Base-by-base conservation (phyloP, 2,888 invertebrate genomes). In the Conomelus anceps region DNA sequence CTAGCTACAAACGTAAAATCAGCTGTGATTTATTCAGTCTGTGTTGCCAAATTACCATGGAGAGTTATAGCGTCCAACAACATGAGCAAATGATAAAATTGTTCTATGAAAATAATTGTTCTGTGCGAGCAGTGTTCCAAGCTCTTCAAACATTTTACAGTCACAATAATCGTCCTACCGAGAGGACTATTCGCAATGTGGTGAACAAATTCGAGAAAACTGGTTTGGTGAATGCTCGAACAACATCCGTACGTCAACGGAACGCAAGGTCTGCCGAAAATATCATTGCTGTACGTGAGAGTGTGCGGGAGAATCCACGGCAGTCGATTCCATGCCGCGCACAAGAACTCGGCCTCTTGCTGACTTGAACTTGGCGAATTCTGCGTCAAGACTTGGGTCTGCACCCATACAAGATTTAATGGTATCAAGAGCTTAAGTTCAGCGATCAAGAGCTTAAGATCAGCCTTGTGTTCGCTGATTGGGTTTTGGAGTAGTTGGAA, bases 311-410 rank as follows among this genome's bases (percentile, higher is more conserved):
- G 89, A 92, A 92, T 90, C 91, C 91, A 90, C 92, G 91, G 91
- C 91, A 92, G 92, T 92, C 92, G 89, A 92, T 92, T 92, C 90
- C 92, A 90, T 92, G 92, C 89, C 91, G 91, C 90, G 90, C 91
- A 91, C 91, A 91, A 91, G 89, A 91, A 91, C 90, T 92, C 89
- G 90, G 91, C 90, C 91, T 92, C 91, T 91, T 91, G 91, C 91
- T 91, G 90, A 91, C 92, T 90, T 91, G 92, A 92, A 91, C 91
- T 90, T 91, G 90, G 91, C 91, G 90, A 91, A 90, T 91, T 91
- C 91, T 91, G 89, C 89, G 88, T 90, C 89, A 88, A 88, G 91
- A 91, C 90, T 41, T 41, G 41, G 20, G 41, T 20, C 41, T 17
- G 41, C 41, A 17, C 41, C 90, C 90, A 88, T 90, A 90, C 88